Percentiles rank a stretch among this genome's conserved stretches.
Conservation (phyloP, 2,113 vertebrate genomes). For the Lethenteron camtschaticum region DNA sequence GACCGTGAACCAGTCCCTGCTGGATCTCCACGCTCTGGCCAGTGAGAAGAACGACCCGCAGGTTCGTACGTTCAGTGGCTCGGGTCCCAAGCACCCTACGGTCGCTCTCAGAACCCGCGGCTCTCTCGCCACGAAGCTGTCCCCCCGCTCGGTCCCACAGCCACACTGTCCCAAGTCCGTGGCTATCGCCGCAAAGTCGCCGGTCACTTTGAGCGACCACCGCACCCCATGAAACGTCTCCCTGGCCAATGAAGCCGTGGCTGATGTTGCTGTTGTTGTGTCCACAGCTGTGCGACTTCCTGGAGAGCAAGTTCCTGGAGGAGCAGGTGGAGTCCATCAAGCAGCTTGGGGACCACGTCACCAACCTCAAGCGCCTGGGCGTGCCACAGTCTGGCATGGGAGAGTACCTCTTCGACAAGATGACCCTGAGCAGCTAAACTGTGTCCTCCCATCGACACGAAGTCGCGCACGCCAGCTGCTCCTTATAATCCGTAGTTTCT, state of each 20-base stretch:
- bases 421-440: constrained; percentile 12
- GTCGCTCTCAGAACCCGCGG: no score
- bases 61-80: constrained; percentile 22
- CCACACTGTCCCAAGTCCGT: no score
- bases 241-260: no score
- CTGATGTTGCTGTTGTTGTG: neutral
- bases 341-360: constrained; percentile 28
- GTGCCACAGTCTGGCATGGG: constrained; percentile 11
- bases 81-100: no score
- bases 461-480: no score
- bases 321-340: constrained; percentile 15
- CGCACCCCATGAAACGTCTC: no score
- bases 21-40: constrained; percentile 39
- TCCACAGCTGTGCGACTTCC: constrained; percentile 15
- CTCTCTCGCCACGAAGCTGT: no score
- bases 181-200: no score
- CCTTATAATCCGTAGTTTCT: no score
- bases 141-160: no score
- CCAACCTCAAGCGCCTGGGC: constrained; percentile 32
- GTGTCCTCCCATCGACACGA: no score
- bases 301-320: constrained; percentile 19
- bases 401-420: constrained; percentile 20
- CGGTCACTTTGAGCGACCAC: no score
- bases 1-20: constrained; percentile 39
- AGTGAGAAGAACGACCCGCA: constrained; percentile 28